Base-by-base conservation (phyloP, 2,797 vertebrate species). In the Threskiornis aethiopicus region DNA sequence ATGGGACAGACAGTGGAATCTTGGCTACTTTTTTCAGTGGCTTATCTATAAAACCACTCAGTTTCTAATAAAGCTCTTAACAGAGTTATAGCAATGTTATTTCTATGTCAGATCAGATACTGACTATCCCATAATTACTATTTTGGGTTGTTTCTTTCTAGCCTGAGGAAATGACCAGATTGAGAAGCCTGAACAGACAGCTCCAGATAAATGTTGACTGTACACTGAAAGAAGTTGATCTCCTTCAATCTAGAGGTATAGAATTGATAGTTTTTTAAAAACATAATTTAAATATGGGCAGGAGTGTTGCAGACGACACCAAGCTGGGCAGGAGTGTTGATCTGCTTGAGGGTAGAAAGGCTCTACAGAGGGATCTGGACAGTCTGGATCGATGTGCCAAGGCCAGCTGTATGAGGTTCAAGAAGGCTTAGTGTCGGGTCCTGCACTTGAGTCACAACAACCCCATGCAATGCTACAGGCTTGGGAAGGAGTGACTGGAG, bases 141-240 rank as follows among this genome's bases (percentile, higher is more conserved):
- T 98, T 97, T 97, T 97, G 97, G 96, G 77, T 96, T 97, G 76
- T 97, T 97, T 98, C 84, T 98, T 98, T 95, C 80, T 98, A 99
- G 99, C 99, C 99, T 94, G 99, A 99, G 97, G 99, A 99, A 97
- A 99, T 99, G 99, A 99, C 99, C 98, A 99, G 99, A 98, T 98
- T 99, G 96, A 99, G 99, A 97, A 98, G 98, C 94, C 98, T 99
- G 95, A 99, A 99, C 98, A 98, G 99, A 98, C 99, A 99, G 97
- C 99, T 99, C 92, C 99, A 99, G 98, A 99, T 99, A 98, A 99
- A 99, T 98, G 99, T 99, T 97, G 99, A 99, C 98, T 99, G 99
- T 98, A 99, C 99, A 93, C 98, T 99, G 98, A 99, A 99, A 99
- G 99, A 99, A 98, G 99, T 98, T 35, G 99, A 99, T 98, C 98